Evolutionary conservation across 2,797 vertebrate species (phyloP), one percentile per base, ranked within the genome.

Genomic region (Eutrigla gurnardus): DNA sequence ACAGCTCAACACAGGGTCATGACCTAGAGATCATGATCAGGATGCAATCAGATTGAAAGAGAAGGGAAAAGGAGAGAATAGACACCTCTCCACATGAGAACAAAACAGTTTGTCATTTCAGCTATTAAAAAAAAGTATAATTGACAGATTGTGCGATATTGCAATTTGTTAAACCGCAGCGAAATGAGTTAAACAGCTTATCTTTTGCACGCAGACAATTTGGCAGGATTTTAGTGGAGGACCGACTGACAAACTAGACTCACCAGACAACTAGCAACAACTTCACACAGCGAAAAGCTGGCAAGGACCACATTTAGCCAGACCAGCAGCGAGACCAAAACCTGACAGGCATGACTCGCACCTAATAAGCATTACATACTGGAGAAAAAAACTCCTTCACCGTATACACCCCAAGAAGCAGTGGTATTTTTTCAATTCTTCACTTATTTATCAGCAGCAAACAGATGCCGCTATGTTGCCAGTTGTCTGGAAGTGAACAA

Each of bases 221-320:
- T 82, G 75, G 79, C 81, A 76, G 71, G 80, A 80, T 68, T 69
- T 18, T 54, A 25, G 25, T 25, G 14, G 37, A 61, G 45, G 69
- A 71, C 35, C 43, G 60, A 75, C 67, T 52, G 60, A 62, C 57
- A 78, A 67, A 76, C 33, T 42, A 25, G 60, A 88, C 83, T 80
- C 68, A 77, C 57, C 72, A 84, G 73, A 87, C 69, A 80, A 81
- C 82, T 77, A 83, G 80, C 75, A 78, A 78, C 84, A 84, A 82
- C 84, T 84, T 88, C 85, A 80, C 85, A 84, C 82, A 72, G 70
- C 57, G 25, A 59, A 68, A 83, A 65, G 59, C 75, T 78, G 84
- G 79, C 68, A 46, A 66, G 57, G 54, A 73, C 70, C 57, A 43
- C 43, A 14, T 66, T 79, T 37, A 82, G 50, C 68, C 71, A 69